Evolutionary conservation across 1,140 invertebrate genomes (phyloP), one percentile per base, ranked within the genome.

Genomic region (Wiebesia pumilae): DNA sequence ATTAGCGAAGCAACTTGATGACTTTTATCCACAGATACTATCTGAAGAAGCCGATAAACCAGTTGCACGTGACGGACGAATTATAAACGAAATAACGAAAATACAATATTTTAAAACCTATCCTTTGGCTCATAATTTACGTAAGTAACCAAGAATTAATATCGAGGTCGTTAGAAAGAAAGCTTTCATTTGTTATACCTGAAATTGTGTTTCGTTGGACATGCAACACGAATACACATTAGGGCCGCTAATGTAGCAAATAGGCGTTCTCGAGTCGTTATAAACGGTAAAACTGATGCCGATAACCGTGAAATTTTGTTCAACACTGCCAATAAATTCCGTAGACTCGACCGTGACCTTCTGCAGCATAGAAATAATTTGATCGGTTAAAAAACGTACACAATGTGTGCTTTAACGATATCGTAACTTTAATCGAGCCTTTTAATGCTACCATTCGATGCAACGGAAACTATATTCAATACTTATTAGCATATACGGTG

Each of bases 211-310:
- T 71, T 92, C 90, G 35, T 88, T 88, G 75, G 89, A 90, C 86
- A 90, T 90, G 67, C 91, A 93, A 38, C 91, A 92, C 21, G 89
- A 89, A 54, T 88, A 90, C 35, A 91, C 69, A 54, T 90, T 91
- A 0, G 92, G 91, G 0, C 91, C 91, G 1, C 90, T 54, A n/a
- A 93, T 91, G 16, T 89, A 82, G 65, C 90, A 91, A 21, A 92
- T 79, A 3, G 88, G 65, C 3, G 83, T 81, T 10, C 86, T 81
- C 0, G 24, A 35, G 0, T 82, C 87, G 43, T 93, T 85, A 47
- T 93, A 92, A 1, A 92, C 89, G 10, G 91, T 92, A 35, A 92
- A 92, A 30, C 87, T 90, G 0, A 89, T 86, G 0, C 90, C 88
- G 0, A 92, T 54, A 12, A 91, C 6, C n/a, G 87, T 88, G 54